Evolutionary conservation across 2,888 invertebrate species (phyloP), one percentile per base, ranked within the genome.

Genomic region (Eilema sororculum): DNA sequence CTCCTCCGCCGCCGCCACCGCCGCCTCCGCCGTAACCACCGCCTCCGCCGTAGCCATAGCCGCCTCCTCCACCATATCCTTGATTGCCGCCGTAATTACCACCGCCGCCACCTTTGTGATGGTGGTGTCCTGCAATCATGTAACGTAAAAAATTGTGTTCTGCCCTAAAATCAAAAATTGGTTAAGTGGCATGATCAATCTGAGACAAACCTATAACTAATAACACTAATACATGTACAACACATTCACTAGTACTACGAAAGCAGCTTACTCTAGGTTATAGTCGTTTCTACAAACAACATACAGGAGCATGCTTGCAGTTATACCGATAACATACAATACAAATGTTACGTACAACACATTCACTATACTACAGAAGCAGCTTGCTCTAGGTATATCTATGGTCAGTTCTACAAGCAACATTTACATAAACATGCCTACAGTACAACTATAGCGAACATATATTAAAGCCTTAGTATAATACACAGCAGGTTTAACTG

Each of bases 11-110:
- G 16, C 68, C 71, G 0, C 78, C 78, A 46, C 65, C 67, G 13
- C 78, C 77, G 6, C 71, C 70, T 20, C 80, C 77, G 2, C 80
- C 82, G 10, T 81, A 80, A 1, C 79, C 75, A 4, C 84, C 80
- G 0, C 83, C 80, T 0, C 85, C 83, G 1, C 77, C 78, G 0
- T 60, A 60, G 28, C 74, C 71, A 12, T 77, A 71, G 16, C 76
- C 74, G 20, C 67, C 70, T 2, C 64, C 67, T 20, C 78, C 76
- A 3, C 71, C 69, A n/a, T 52, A n/a, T 13, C 80, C 76, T n/a
- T 79, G 76, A 2, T 77, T 72, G 3, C 80, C 78, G 0, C 77
- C 76, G 20, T 78, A 77, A n/a, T n/a, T n/a, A 5, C 80, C 78
- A 0, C 79, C 80, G 1, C 82, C 79, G 24, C 78, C 78, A 12